Evolutionary conservation across 2,888 invertebrate species (phyloP), one percentile per base, ranked within the genome.

Genomic region (Aporophyla nigra): DNA sequence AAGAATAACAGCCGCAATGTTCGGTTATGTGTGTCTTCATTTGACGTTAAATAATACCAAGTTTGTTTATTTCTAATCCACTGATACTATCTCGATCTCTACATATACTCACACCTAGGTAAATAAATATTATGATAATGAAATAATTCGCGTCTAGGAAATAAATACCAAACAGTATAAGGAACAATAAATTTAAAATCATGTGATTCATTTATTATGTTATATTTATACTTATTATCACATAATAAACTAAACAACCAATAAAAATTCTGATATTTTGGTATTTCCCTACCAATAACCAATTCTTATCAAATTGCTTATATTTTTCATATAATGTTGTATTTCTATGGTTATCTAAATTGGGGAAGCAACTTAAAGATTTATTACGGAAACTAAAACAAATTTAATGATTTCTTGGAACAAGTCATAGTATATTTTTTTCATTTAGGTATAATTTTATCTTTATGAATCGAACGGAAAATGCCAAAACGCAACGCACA

Each of bases 301-400:
- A 56, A 72, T 53, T 27, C 54, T 79, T 73, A 84, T 80, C 78
- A 40, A 1, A 56, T 46, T 77, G 12, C 62, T 5, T 69, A 43
- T 43, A 58, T 51, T 54, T 53, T 74, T 65, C 43, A 19, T 78
- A 24, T n/a, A 24, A 54, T 51, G 12, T n/a, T 58, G 5, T 67
- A 54, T 54, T 43, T 75, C 10, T 27, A 4, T n/a, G 49, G 14
- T 40, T 79, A 81, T 81, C 73, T 83, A 83, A 61, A 84, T 84
- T 80, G 53, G 51, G 51, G 54, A 66, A 73, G 19, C 59, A 56
- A 63, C 58, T 56, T 6, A 46, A 59, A 63, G 33, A 61, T 56
- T 62, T 82, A 74, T 51, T 59, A 69, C 40, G 2, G 33, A 53
- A 65, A 46, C 51, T 51, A 54, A 78, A 56, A 51, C 24, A 67